Evolutionary conservation across 2,888 invertebrate genomes (phyloP), one percentile per base, ranked within the genome.

Genomic region (Odontomyia ornata): DNA sequence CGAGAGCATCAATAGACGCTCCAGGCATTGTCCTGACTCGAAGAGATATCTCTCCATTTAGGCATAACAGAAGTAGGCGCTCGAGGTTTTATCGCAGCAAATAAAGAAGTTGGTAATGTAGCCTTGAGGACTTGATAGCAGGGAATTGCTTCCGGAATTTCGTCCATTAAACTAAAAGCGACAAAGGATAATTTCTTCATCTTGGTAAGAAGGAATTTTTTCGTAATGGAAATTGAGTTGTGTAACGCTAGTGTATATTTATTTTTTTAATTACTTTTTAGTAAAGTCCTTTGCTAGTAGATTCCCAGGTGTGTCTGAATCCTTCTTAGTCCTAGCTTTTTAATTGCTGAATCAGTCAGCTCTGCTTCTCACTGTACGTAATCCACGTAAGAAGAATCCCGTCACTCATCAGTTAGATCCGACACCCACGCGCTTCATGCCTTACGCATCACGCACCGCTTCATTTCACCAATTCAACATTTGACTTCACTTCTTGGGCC

Each of bases 361-460:
- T 5, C 25, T 5, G 65, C 11, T 1, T 3, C 65, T 47, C 69
- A 47, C 69, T 69, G 30, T n/a, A 46, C 69, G 30, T 69, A 69
- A 69, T 69, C 69, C 69, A 69, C 69, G 46, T 46, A 69, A 46
- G 13, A 28, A n/a, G 13, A 69, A 69, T 69, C 47, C 69, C 47
- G 69, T 18, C 65, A 47, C 43, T 69, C 47, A 46, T 69, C 69
- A 30, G 46, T 69, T 5, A 47, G 46, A 69, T 30, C 9, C 25
- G n/a, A 69, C 69, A 25, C 69, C 69, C 69, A 69, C 69, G 69
- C 47, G 27, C 69, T 46, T 18, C 46, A 23, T 27, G 69, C 69
- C 47, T 69, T 21, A 69, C 9, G 69, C 69, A 2, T 25, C n/a
- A 69, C 69, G 25, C 46, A 46, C 21, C 46, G 47, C 69, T 25